Conservation (phyloP, 2,888 invertebrate genomes). For the Incurvaria masculella region DNA sequence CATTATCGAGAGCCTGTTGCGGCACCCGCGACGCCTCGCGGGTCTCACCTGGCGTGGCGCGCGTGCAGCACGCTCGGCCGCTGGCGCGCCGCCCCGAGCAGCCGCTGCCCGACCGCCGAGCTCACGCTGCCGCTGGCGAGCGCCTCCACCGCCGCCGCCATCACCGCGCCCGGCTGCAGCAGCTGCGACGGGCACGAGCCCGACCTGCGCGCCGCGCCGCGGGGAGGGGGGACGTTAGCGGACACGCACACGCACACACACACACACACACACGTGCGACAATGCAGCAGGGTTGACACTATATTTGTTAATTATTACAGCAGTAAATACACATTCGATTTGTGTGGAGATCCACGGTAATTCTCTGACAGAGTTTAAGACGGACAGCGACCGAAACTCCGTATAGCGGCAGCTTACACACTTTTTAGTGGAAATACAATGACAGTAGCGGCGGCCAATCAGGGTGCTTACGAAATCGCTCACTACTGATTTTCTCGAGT, state of each 20-base stretch:
- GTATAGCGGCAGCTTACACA: too few species aligned
- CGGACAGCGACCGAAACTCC: too few species aligned
- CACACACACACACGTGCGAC: conserved; percentile 15
- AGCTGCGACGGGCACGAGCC: conserved; percentile 91
- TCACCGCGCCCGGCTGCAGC: conserved; percentile 66
- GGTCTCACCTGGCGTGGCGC: conserved; percentile 10
- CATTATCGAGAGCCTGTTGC: too few species aligned
- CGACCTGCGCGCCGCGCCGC: conserved; percentile 61
- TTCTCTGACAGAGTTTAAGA: too few species aligned
- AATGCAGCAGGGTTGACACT: too few species aligned
- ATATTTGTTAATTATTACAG: too few species aligned
- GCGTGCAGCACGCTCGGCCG: conserved; percentile 22
- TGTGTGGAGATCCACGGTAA: too few species aligned
- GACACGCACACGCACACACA: conserved; percentile 8
- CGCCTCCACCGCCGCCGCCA: conserved; percentile 28
- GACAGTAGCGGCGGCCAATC: too few species aligned
- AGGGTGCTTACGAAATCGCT: too few species aligned
- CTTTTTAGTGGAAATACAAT: too few species aligned
- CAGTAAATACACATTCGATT: too few species aligned
- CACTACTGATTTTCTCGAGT: too few species aligned
- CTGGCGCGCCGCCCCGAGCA: conserved; percentile 19
- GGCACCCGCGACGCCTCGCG: background rate
- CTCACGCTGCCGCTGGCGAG: conserved; percentile 11
- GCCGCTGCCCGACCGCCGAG: conserved; percentile 12
- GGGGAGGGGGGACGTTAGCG: conserved; percentile 9